Evolutionary conservation across 2,888 invertebrate genomes (phyloP), one percentile per base, ranked within the genome.

Genomic region (Cantharis flavilabris): DNA sequence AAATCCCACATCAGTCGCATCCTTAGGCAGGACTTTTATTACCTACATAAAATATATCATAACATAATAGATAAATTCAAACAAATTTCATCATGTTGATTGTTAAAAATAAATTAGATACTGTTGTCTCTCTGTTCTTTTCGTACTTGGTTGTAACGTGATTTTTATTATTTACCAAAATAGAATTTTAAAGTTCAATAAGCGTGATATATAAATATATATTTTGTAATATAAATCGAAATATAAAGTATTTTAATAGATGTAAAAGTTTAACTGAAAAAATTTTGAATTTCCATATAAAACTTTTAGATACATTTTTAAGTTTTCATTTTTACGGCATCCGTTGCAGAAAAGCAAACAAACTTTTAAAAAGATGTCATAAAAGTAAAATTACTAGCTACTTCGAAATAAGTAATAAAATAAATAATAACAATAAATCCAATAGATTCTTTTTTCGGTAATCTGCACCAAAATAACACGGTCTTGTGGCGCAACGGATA

Each of bases 401-500:
- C 49, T n/a, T 49, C 13, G 7, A 49, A 33, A 13, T 33, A 13
- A 13, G 33, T 33, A 2, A 33, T 33, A 33, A 33, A 33, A 33
- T 33, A 4, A 33, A 33, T 33, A 33, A 33, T 33, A 13, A n/a
- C 13, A 1, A 13, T 3, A 33, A 9, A 4, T 3, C 9, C 26
- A 9, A 20, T 9, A 5, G 9, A 26, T 26, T 7, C 26, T 26
- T 26, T 33, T 33, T 33, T 33, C 5, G 33, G 33, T 5, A 33
- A 33, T 13, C 33, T 9, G 26, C 1, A 5, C 9, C 1, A 26
- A 26, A 9, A 9, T 9, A 26, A 9, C 1, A 33, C n/a, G 77
- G 77, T 76, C 89, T 89, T 89, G 89, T 89, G 90, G 90, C 89
- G 89, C 90, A 90, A 90, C 89, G 90, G 90, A 89, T 90, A 90